Conservation (phyloP, 2,797 vertebrate species). For the Tinamus major region DNA sequence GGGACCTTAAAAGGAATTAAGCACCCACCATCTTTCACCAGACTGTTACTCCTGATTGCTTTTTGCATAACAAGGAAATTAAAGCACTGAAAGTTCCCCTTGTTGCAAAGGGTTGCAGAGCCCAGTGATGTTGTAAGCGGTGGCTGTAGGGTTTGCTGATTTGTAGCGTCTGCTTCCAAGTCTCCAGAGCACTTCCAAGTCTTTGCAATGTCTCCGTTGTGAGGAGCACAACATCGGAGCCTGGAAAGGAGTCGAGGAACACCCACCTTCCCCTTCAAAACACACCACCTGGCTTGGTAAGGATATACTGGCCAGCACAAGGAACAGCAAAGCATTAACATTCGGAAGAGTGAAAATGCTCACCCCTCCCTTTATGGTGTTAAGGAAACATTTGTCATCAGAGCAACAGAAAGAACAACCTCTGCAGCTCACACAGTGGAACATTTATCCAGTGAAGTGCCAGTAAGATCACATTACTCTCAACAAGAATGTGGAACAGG, state of each 20-base stretch:
- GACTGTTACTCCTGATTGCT: background rate
- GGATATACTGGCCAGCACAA: background rate
- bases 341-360: background rate
- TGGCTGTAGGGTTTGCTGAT: background rate
- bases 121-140: background rate
- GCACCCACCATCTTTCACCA: background rate
- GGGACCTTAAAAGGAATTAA: background rate
- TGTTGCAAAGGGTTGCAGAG: background rate
- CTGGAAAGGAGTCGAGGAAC: background rate
- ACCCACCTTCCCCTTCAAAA: background rate
- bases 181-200: background rate
- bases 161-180: background rate
- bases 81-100: background rate
- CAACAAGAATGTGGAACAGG: background rate
- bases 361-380: background rate
- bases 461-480: slow-evolving; percentile 21
- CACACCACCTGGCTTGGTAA: too few species aligned
- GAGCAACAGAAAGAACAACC: background rate
- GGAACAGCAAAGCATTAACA: background rate
- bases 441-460: background rate
- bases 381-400: background rate
- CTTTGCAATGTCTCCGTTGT: background rate
- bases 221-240: background rate
- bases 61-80: background rate
- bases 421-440: background rate